Evolutionary conservation across 2,797 vertebrate species (phyloP).

Genomic region (Ctenopoma multispine): DNA sequence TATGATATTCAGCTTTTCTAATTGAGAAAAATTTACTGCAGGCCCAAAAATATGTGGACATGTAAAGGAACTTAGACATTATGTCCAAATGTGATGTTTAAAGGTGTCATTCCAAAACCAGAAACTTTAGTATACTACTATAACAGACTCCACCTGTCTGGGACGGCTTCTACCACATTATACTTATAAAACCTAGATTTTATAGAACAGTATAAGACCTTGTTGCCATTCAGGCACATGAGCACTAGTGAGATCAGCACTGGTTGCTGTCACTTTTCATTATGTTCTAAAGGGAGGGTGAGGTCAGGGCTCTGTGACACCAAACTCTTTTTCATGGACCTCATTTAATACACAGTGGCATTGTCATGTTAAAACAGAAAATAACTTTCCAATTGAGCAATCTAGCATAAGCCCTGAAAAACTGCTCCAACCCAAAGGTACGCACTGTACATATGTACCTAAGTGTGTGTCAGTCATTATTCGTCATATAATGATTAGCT

Average conservation of each 20-base stretch:
- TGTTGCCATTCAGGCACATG: not conserved
- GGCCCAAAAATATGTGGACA: not conserved
- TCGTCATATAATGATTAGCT: not conserved
- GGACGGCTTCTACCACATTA: not conserved
- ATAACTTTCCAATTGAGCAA: too few relatives aligned
- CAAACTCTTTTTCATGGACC: not conserved
- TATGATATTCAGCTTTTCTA: conserved; percentile 6
- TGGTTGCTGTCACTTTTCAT: not conserved
- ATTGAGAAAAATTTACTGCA: conserved; percentile 10
- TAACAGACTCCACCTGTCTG: not conserved
- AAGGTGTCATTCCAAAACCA: not conserved
- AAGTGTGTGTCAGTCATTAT: not conserved
- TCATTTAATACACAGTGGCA: too few relatives aligned
- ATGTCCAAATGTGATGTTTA: not conserved
- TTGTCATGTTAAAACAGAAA: not conserved
- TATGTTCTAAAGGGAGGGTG: not conserved
- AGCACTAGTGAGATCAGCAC: not conserved
- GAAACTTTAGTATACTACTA: not conserved
- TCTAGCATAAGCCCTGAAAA: not conserved
- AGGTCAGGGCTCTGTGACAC: not conserved
- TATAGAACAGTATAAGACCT: too few relatives aligned
- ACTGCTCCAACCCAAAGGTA: not conserved
- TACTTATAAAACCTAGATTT: not conserved
- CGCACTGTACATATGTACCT: not conserved
- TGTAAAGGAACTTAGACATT: not conserved